Percentiles rank a stretch among this genome's conserved stretches.
These are phyloP conservation scores for Drosophila novamexicana DNA, from an alignment of 1,140 invertebrate species.

Conservation along the genomic window DNA sequence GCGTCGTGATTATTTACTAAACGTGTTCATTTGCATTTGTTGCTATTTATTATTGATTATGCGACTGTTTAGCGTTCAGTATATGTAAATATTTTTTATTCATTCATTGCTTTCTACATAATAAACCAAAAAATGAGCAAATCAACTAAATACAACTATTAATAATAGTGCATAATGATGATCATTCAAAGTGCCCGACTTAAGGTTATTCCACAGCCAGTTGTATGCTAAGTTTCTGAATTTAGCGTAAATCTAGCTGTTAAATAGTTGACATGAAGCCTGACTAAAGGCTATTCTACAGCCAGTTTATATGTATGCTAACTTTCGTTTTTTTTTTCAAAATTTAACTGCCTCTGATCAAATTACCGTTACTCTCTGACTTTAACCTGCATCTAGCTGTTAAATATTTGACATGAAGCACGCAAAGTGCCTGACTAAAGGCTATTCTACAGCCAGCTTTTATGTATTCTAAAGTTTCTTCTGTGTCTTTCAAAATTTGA, in stretches of 20 bases:
- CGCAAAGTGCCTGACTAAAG: too few relatives aligned
- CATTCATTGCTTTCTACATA: conserved; percentile 64
- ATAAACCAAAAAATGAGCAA: conserved; percentile 20
- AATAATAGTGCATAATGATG: background rate
- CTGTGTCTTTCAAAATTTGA: too few relatives aligned
- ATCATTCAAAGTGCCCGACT: background rate
- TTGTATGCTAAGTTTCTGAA: too few relatives aligned
- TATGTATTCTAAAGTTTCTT: too few relatives aligned
- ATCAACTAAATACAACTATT: conserved; percentile 15
- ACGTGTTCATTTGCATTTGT: conserved; percentile 79
- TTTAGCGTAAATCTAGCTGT: background rate
- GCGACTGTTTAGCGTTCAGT: conserved; percentile 72
- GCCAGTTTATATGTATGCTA: too few relatives aligned
- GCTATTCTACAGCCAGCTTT: too few relatives aligned
- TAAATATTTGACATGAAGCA: background rate
- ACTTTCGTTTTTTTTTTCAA: too few relatives aligned
- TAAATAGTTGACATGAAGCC: background rate
- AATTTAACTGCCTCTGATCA: too few relatives aligned
- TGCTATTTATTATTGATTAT: conserved; percentile 82
- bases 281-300: too few relatives aligned
- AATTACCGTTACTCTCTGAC: too few relatives aligned
- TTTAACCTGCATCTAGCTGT: background rate
- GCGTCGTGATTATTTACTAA: conserved; percentile 75
- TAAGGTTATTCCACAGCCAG: background rate
- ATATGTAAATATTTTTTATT: conserved; percentile 81